Evolutionary conservation across 2,888 invertebrate genomes (phyloP), one percentile per base, ranked within the genome.

Genomic region (Slavum lentiscoides): DNA sequence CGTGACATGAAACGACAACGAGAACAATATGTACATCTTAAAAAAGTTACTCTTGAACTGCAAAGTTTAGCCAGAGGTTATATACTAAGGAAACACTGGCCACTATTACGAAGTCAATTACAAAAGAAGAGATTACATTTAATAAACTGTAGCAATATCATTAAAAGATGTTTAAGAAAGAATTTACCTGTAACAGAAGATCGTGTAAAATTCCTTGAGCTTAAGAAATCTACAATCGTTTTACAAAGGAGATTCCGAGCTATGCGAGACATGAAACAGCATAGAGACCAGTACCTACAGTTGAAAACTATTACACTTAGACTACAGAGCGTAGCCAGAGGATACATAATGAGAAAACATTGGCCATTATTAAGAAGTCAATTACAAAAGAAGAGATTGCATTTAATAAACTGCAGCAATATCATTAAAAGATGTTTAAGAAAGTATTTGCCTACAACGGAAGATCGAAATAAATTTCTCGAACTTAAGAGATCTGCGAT

Each of bases 161-260:
- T 74, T 3, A 49, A 49, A 53, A 30, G 19, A 23, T 39, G 23
- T 62, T 53, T 74, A 49, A 74, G 73, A 19, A 74, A 49, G 19
- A 74, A 74, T 61, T 74, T 74, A 53, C 61, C 73, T 19, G 2
- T 23, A 9, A 49, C 73, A 23, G 23, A 49, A 11, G 73, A 74
- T 11, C 39, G 73, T 1, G 7, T 62, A 3, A 15, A 62, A 3
- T 83, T 67, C 17, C 9, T 68, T 6, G 17, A 15, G 8, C 49
- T 83, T 13, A 82, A 69, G 62, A 66, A 11, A 2, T n/a, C 62
- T n/a, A 21, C 77, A 2, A 6, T 80, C 17, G n/a, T 82, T 1
- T 37, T 82, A 19, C 82, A 83, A 37, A 39, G 59, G 37, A 68
- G 59, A 55, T 83, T 72, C n/a, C 53, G 74, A 53, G 83, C 83